Evolutionary conservation across 2,797 vertebrate genomes (phyloP), one percentile per base, ranked within the genome.

Genomic region (Alcedo quadribrachys): DNA sequence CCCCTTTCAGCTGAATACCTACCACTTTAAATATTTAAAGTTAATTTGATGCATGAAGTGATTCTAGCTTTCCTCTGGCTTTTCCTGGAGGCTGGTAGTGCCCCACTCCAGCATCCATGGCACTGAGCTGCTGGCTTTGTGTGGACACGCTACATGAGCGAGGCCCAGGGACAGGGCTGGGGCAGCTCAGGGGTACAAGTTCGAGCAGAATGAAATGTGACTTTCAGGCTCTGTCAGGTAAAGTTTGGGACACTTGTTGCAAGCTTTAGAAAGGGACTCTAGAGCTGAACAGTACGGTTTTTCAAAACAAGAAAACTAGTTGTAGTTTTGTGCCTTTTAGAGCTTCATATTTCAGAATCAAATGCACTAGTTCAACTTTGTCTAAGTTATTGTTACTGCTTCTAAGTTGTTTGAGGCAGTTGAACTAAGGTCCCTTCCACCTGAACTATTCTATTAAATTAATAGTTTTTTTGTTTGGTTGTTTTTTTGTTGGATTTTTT

Each of bases 121-220:
- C 8, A 1, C 20, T 33, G 35, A 11, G 30, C 9, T 8, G 9
- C 2, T 27, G 60, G 55, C 50, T 63, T 55, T 33, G 27, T 12
- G 0, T 13, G 65, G 30, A n/a, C 57, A 17, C 2, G 21, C 63
- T 25, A 12, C 25, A n/a, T 1, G 5, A 25, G 55, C 0, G 2
- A 33, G 20, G 54, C 63, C 5, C 42, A 20, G 45, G 46, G 51
- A 43, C 53, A 19, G 10, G 25, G 33, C 11, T 24, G 32, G 19
- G 19, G 15, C 24, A 11, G 48, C 42, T 46, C 35, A 40, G 12
- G 21, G 35, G 12, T 30, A 8, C 19, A 65, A 55, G 79, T 65
- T 81, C 28, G 68, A 33, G 22, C 30, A 57, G 53, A 32, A 27
- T 37, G 62, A 87, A 87, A 77, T 1, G 1, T 30, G 55, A 46